phyloP scores from a whole-genome alignment of 2,797 vertebrate genomes.

The Helicolenus hilgendorfi region DNA sequence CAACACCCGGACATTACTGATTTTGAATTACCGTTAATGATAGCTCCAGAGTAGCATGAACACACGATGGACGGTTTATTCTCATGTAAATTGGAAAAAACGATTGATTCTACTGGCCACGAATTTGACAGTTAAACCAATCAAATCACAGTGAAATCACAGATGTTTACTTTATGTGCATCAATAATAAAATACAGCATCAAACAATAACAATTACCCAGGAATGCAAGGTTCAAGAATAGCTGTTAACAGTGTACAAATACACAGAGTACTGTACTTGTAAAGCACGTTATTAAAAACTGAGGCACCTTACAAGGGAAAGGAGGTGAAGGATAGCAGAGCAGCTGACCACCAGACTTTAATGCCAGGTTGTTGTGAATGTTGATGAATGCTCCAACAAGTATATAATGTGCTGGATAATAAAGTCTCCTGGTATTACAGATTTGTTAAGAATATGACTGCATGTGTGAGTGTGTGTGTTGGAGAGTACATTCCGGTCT shows the following conservation, averaged over 20 bases:
- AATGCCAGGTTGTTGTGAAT: background rate
- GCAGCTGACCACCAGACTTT: background rate
- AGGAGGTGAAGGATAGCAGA: background rate
- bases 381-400: background rate
- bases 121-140: background rate
- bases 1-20: background rate
- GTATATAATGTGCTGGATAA: background rate
- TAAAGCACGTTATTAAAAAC: background rate
- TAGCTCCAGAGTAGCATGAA: background rate
- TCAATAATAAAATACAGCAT: background rate
- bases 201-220: background rate
- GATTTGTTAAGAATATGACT: background rate
- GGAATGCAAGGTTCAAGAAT: background rate
- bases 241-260: background rate
- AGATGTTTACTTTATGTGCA: background rate
- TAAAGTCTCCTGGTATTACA: constrained; percentile 11
- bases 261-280: background rate
- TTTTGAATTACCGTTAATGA: background rate
- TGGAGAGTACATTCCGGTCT: constrained; percentile 33
- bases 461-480: constrained; percentile 16
- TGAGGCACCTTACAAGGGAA: background rate
- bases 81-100: background rate
- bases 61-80: background rate
- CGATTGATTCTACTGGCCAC: background rate
- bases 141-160: background rate